Evolutionary conservation across 30 jellyfish, hydroid and myxozoan genomes (phyloP), one percentile per base, ranked within the genome.

Genomic region (Hydra vulgaris): DNA sequence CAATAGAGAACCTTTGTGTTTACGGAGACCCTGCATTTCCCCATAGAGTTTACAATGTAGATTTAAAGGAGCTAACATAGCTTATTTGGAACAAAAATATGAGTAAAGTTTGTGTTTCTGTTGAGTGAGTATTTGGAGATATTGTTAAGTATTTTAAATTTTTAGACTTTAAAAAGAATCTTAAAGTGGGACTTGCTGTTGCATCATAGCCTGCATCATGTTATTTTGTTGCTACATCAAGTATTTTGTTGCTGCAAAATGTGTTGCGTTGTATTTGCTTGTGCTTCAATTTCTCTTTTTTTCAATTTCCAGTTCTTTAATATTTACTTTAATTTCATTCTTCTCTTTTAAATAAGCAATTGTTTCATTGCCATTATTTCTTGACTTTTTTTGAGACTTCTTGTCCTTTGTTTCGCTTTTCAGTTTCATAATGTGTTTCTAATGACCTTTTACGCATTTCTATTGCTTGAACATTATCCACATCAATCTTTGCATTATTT

Each of bases 311-410:
- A 74, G 80, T 23, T 19, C 27, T 71, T 73, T 68, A 68, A 71
- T 15, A 21, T 79, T 67, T 21, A 17, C 26, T 40, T 77, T 76
- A 19, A 66, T 17, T 53, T 70, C 79, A 24, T n/a, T 16, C 84
- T 85, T 85, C 66, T 78, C 89, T 72, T 53, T 78, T 81, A 85
- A 55, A 73, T 78, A 68, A 24, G n/a, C n/a, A n/a, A n/a, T n/a
- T n/a, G n/a, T n/a, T n/a, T n/a, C n/a, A n/a, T n/a, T n/a, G n/a
- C n/a, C 80, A 76, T 56, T 40, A 54, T 79, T 85, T 79, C 86
- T 27, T 23, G 67, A 18, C 53, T n/a, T 79, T 25, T 66, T 72
- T 78, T 54, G 69, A 55, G 19, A 54, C 25, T 54, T 22, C n/a
- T n/a, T n/a, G n/a, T 55, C 61, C 19, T 75, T 25, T 40, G 78